phyloP scores from a whole-genome alignment of 2,888 invertebrate species.

The Rhamnusium bicolor region DNA sequence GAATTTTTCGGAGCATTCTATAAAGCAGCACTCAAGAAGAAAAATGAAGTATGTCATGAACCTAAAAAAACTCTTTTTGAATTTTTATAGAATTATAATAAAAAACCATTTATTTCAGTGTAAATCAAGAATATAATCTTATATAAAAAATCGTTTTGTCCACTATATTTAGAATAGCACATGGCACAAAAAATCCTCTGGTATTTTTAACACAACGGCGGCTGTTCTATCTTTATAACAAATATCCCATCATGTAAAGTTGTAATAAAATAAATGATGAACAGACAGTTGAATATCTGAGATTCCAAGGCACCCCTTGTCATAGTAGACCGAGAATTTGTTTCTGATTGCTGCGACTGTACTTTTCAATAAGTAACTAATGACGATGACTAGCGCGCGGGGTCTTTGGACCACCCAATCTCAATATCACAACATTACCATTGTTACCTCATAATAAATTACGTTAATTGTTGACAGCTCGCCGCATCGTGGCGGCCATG shows the following conservation, averaged over 20 bases:
- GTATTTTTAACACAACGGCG: conserved; percentile 25
- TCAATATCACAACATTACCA: conserved; percentile 71
- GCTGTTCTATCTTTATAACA: conserved; percentile 41
- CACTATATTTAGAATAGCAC: conserved; percentile 1
- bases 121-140: background rate
- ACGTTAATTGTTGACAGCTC: conserved; percentile 72
- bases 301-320: conserved; percentile 49
- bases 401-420: conserved; percentile 69
- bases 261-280: conserved; percentile 56
- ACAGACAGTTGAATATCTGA: conserved; percentile 51
- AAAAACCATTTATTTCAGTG: background rate
- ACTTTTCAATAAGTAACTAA: conserved; percentile 70
- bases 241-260: conserved; percentile 49
- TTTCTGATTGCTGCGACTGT: conserved; percentile 47
- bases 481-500: conserved; percentile 69
- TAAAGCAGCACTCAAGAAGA: too few species aligned
- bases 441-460: conserved; percentile 72
- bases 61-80: too few species aligned
- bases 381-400: conserved; percentile 67
- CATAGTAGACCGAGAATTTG: conserved; percentile 33
- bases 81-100: too few species aligned
- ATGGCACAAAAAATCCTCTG: conserved; percentile 12
- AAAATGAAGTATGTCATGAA: too few species aligned
- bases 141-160: conserved; percentile 1
- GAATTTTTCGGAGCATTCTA: too few species aligned